These are phyloP conservation scores for Drosophila takahashii DNA, from an alignment of 1,140 invertebrate species.

Conservation along the genomic window DNA sequence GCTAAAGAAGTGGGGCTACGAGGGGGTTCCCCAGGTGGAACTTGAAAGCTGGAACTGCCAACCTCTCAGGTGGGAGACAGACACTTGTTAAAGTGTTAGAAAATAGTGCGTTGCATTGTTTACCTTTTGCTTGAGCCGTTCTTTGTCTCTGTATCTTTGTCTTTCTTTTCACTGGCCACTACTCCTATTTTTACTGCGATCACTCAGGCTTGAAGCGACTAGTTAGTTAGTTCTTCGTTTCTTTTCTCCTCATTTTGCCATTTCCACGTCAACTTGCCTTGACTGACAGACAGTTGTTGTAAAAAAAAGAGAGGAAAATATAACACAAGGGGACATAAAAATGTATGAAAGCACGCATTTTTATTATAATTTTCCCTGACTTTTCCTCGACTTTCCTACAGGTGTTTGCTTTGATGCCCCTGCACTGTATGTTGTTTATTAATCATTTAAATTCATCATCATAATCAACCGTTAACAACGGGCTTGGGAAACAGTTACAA, in stretches of 20 bases:
- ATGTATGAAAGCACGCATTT: slow-evolving; percentile 69
- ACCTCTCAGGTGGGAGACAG: slow-evolving; percentile 43
- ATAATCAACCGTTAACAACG: slow-evolving; percentile 83
- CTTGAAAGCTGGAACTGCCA: slow-evolving; percentile 62
- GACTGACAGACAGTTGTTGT: slow-evolving; percentile 72
- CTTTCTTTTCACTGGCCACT: slow-evolving; percentile 40
- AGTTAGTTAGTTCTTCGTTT: slow-evolving; percentile 39
- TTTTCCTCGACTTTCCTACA: slow-evolving; percentile 50
- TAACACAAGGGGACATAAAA: slow-evolving; percentile 57
- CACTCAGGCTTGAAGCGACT: slow-evolving; percentile 77
- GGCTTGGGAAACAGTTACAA: slow-evolving; percentile 76
- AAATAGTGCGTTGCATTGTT: slow-evolving; percentile 83
- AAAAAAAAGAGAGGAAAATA: slow-evolving; percentile 24
- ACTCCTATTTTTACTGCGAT: slow-evolving; percentile 65
- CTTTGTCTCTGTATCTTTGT: slow-evolving; percentile 57
- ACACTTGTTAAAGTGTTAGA: slow-evolving; percentile 81
- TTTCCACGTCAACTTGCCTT: slow-evolving; percentile 69
- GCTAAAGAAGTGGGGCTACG: background rate
- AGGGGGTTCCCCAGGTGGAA: slow-evolving; percentile 35
- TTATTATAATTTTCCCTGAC: slow-evolving; percentile 49
- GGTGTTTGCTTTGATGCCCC: slow-evolving; percentile 57
- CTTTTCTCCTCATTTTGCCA: slow-evolving; percentile 52
- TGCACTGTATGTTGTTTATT: slow-evolving; percentile 65
- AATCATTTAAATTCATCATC: slow-evolving; percentile 83
- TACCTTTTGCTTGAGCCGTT: slow-evolving; percentile 76